Conservation (phyloP, 2,888 invertebrate genomes). For the Pollenia griseotomentosa region DNA sequence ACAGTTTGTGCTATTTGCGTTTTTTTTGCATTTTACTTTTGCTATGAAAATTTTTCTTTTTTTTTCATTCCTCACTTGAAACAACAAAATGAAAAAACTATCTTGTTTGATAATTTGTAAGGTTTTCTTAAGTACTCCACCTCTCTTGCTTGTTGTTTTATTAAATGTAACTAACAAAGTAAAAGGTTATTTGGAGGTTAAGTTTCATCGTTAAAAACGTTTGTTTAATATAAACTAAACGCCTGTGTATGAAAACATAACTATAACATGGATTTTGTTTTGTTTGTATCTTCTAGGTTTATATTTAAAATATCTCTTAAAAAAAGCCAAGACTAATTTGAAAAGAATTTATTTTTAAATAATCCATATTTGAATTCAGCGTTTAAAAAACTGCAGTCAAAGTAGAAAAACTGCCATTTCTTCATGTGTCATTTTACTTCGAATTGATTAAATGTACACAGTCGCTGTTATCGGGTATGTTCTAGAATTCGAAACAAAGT, state of each 20-base stretch:
- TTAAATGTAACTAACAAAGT: slow-evolving; percentile 48
- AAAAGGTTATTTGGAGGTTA: slow-evolving; percentile 66
- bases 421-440: too few species aligned
- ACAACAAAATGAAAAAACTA: slow-evolving; percentile 38
- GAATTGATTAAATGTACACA: too few species aligned
- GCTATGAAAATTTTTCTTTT: slow-evolving; percentile 5
- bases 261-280: background rate
- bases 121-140: slow-evolving; percentile 28
- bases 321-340: background rate
- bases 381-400: too few species aligned
- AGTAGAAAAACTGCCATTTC: too few species aligned
- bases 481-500: too few species aligned
- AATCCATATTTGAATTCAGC: background rate
- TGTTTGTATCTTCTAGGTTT: too few species aligned
- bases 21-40: slow-evolving; percentile 44
- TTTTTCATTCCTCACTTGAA: slow-evolving; percentile 21
- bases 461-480: too few species aligned
- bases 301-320: too few species aligned
- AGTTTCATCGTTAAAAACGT: slow-evolving; percentile 37
- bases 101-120: slow-evolving; percentile 49
- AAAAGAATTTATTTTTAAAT: background rate
- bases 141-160: slow-evolving; percentile 13
- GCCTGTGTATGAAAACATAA: background rate
- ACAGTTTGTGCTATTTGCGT: background rate
- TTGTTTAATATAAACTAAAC: slow-evolving; percentile 33